Evolutionary conservation across 2,113 vertebrate genomes (phyloP).

Genomic region (Eira barbara): DNA sequence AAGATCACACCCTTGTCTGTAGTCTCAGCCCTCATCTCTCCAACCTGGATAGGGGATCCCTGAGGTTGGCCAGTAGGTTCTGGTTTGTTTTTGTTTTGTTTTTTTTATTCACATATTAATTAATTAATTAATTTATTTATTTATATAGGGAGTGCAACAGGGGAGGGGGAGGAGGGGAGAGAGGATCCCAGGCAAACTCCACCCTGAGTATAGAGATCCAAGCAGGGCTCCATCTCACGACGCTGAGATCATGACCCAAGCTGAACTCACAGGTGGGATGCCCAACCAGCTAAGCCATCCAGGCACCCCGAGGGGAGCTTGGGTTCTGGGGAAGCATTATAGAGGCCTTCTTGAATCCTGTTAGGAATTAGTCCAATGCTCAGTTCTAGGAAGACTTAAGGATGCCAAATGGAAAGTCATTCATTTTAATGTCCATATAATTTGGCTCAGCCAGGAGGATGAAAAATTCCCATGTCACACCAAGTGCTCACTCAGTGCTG

Average conservation of each 20-base stretch:
- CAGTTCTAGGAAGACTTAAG: conserved; percentile 31
- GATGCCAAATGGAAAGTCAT: conserved; percentile 42
- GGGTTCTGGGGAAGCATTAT: not conserved
- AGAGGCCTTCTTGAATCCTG: not conserved
- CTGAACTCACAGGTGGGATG: not conserved
- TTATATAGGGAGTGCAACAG: not conserved
- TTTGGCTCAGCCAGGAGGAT: conserved; percentile 42
- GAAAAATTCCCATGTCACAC: conserved; percentile 42
- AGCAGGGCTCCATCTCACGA: not conserved
- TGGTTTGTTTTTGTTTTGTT: not conserved
- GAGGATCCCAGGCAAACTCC: not conserved
- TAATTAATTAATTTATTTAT: not conserved
- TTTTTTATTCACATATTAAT: not conserved
- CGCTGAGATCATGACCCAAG: not conserved
- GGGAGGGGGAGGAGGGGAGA: not conserved
- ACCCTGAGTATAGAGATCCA: not conserved
- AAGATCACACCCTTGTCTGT: not conserved
- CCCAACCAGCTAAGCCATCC: not conserved
- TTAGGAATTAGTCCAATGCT: not conserved
- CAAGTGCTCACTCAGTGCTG: not conserved
- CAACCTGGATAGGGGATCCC: not conserved
- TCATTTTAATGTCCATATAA: conserved; percentile 25
- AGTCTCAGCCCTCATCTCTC: not conserved
- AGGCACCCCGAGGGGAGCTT: not conserved
- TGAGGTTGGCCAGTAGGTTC: not conserved